Evolutionary conservation across 2,113 vertebrate genomes (phyloP), one percentile per base, ranked within the genome.

Genomic region (Gorsachius goisagi): DNA sequence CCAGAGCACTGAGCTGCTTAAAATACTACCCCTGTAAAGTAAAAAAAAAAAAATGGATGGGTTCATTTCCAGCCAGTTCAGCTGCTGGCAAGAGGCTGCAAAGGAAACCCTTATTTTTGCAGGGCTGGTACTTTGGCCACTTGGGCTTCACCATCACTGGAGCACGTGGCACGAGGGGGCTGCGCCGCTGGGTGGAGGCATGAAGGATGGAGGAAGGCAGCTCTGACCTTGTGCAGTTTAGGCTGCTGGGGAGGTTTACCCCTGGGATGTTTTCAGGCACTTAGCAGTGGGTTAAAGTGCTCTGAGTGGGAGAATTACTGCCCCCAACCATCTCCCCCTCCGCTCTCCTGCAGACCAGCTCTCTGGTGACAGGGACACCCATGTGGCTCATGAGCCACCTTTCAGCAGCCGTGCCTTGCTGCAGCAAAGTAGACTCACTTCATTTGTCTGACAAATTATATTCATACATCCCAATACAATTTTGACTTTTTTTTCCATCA

Each of bases 111-210:
- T 45, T 35, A 9, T 49, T 76, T 84, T 64, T 80, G 22, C 39
- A 63, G 41, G 33, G 21, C 23, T 53, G 33, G 20, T 71, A 4
- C 47, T 72, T 76, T 39, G 66, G 33, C 62, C 4, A 0, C 53
- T 59, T 0, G 0, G 32, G 44, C 37, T 76, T 11, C 4, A 5
- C 6, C 10, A 5, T 39, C n/a, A 23, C 33, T n/a, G 3, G 4
- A 62, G 39, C 11, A 8, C 0, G 1, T 1, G 4, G 62, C 39
- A 35, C 0, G 3, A 24, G 35, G 3, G 53, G 41, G 9, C 15
- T 73, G 39, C 17, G 10, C 17, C 1, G 1, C 59, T 30, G 15
- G 13, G 15, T 58, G 24, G 18, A 79, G 56, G 6, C 11, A 32
- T 39, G 83, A 58, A 21, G 75, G 27, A 14, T 8, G 24, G 18